Evolutionary conservation across 2,888 invertebrate species (phyloP), one percentile per base, ranked within the genome.

Genomic region (Nymphalis urticae): DNA sequence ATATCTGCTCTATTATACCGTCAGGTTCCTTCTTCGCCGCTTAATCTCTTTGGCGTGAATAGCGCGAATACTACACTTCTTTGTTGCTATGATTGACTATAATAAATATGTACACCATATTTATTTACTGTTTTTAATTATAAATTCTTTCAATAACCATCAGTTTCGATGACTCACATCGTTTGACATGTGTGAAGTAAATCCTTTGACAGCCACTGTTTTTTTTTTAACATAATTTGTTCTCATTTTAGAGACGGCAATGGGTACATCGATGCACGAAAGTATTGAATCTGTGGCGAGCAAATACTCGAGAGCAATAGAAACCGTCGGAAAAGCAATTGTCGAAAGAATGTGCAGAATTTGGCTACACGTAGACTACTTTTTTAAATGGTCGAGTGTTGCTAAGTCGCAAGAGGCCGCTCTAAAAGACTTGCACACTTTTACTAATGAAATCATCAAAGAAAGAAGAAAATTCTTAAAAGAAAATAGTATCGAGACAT

Each of bases 391-490:
- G 42, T 53, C 73, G 9, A 67, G 56, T 48, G 10, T 56, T 7
- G 68, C 56, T 48, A 62, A 53, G 36, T n/a, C n/a, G 0, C 75
- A 75, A 68, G 58, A 64, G 10, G 51, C n/a, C 51, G 71, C 70
- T 3, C 47, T 75, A 10, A 64, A 50, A 32, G 71, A 75, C 17
- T 62, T 76, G 24, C 76, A 75, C 48, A 36, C 58, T n/a, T 74
- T 76, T 27, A 73, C 76, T 19, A 70, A 64, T 51, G 69, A 71
- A 36, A 70, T 74, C 10, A 74, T 76, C 27, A 59, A 48, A 36
- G 70, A 75, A 19, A 71, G 75, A 66, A 74, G 69, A 73, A 66
- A 74, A 42, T 76, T 75, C 27, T 63, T 78, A 42, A 66, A 69
- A 19, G 47, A 64, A 5, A 58, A 58, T 16, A 60, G 66, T 51